Evolutionary conservation across 1,140 invertebrate species (phyloP).

Genomic region (Saccostrea glomerata): DNA sequence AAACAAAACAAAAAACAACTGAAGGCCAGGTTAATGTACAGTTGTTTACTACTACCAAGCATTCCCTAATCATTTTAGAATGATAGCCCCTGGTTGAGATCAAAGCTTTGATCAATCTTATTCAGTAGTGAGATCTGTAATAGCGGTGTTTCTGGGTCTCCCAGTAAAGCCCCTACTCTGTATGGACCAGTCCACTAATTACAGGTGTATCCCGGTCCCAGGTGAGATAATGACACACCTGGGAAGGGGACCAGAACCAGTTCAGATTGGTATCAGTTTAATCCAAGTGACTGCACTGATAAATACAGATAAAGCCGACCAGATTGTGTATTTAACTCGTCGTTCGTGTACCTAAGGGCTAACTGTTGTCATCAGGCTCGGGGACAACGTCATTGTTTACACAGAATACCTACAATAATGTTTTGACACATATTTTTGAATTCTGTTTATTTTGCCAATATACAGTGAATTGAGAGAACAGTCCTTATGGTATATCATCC

Average conservation of each 20-base stretch:
- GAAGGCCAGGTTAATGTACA: no score
- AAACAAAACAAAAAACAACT: no score
- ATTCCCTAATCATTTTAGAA: not conserved
- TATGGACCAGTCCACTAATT: not conserved
- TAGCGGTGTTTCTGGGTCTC: not conserved
- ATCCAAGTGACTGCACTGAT: conserved; percentile 5
- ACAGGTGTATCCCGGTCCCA: conserved; percentile 9
- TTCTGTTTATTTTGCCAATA: no score
- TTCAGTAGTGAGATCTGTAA: not conserved
- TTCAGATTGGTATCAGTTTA: not conserved
- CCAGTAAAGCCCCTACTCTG: not conserved
- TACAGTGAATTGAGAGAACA: no score
- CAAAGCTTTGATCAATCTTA: not conserved
- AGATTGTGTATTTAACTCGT: not conserved
- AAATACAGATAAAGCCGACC: not conserved
- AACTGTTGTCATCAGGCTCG: not conserved
- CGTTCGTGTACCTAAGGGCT: not conserved
- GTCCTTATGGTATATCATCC: no score
- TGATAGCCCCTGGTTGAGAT: not conserved
- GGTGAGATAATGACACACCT: conserved; percentile 28
- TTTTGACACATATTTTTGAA: not conserved
- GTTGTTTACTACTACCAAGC: not conserved
- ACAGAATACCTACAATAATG: not conserved
- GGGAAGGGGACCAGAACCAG: not conserved
- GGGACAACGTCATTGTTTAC: not conserved